Base-by-base conservation (phyloP, 2,113 vertebrate genomes). In the Tapirus terrestris region DNA sequence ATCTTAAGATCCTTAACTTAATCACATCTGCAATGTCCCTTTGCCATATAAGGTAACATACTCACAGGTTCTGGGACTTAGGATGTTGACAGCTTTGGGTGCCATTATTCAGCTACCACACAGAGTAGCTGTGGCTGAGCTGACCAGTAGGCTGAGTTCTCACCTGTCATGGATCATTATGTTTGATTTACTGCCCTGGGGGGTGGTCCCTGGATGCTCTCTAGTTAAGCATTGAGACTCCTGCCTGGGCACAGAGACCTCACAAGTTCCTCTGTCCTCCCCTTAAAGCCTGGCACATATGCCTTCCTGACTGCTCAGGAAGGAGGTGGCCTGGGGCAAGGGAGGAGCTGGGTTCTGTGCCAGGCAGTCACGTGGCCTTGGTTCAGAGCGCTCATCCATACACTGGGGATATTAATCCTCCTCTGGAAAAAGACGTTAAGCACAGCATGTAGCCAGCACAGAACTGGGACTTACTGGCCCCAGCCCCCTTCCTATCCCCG, bases 361-460 rank as follows among this genome's bases (percentile, higher is more conserved):
- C 20, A 16, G 29, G 63, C 25, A n/a, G 75, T 65, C 60, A 27
- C 0, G 0, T 48, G 33, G n/a, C 36, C 27, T 48, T 56, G 33
- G 33, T 43, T 60, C 60, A 89, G 39, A 8, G 14, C 0, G 0
- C 58, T 20, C 7, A 1, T 16, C 25, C 25, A 7, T 36, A 39
- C 4, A 18, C 20, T 29, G 8, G 31, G 45, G n/a, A 29, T n/a
- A 58, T 13, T 56, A 36, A 27, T 14, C 17, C 53, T 36, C 0
- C 43, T 82, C 36, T 79, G 56, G 80, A 20, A 45, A 63, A 94
- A 39, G 73, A 82, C 0, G 12, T 48, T 17, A n/a, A 27, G 16
- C 2, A 17, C 13, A 8, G 29, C 1, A 1, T 3, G 27, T 2
- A 4, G n/a, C 31, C 56, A 70, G 12, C 1, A 8, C 43, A 56